These are phyloP conservation scores for Lepeophtheirus salmonis DNA, from an alignment of 1,140 invertebrate species.

Conservation along the genomic window DNA sequence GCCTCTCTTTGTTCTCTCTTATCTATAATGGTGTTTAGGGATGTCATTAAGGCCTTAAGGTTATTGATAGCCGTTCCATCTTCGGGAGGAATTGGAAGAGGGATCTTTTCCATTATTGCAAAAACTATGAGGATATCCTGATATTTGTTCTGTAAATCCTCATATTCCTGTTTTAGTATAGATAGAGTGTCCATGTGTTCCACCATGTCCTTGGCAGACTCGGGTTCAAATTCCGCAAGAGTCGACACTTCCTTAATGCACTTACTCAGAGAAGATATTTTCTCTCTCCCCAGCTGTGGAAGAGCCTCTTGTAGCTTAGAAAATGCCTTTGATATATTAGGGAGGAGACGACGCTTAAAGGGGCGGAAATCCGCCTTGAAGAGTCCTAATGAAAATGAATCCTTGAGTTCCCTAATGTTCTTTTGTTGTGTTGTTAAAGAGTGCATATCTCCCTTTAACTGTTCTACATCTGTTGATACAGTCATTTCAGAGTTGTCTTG, in stretches of 20 bases:
- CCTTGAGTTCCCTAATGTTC: not conserved
- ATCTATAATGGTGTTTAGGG: not conserved
- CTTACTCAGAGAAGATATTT: constrained; percentile 3
- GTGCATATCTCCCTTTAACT: not conserved
- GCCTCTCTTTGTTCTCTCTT: not conserved
- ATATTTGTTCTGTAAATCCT: not conserved
- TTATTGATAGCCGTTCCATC: not conserved
- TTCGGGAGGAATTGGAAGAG: constrained; percentile 6
- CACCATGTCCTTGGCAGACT: constrained; percentile 1
- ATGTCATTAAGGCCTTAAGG: constrained; percentile 4
- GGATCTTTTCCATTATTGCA: constrained; percentile 12
- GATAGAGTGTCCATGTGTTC: not conserved
- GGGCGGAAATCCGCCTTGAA: constrained; percentile 13
- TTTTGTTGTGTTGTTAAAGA: not conserved
- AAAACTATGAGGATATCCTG: constrained; percentile 4
- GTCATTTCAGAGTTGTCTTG: not conserved
- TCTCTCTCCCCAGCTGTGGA: constrained; percentile 5
- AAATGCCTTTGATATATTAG: constrained; percentile 8
- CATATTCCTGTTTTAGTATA: not conserved
- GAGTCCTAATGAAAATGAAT: not conserved
- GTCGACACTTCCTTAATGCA: not conserved
- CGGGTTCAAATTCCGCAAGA: constrained; percentile 6
- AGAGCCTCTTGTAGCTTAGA: constrained; percentile 7
- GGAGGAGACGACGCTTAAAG: not conserved
- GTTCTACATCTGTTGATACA: constrained; percentile 6